Conservation (phyloP, 2,797 vertebrate genomes). For the Acrossocheilus wenchowensis region DNA sequence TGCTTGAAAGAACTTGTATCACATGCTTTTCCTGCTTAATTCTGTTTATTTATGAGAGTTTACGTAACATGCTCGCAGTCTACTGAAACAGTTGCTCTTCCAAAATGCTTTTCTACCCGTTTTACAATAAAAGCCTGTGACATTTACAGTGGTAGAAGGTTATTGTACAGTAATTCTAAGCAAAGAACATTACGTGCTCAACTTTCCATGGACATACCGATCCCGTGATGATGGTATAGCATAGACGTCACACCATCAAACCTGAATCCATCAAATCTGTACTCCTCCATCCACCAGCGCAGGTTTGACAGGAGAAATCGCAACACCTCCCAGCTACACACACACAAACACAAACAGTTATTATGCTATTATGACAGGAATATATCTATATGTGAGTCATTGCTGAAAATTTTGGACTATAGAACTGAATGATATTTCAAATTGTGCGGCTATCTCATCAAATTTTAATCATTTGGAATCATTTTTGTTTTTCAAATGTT, state of each 20-base stretch:
- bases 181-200: not conserved
- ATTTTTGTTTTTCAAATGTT: not conserved
- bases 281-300: constrained; percentile 98
- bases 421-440: not conserved
- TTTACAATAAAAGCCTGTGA: constrained; percentile 5
- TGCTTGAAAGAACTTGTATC: constrained; percentile 47
- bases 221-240: constrained; percentile 96
- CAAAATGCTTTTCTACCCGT: not conserved
- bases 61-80: constrained; percentile 3
- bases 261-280: constrained; percentile 93
- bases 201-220: constrained; percentile 75
- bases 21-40: constrained; percentile 26
- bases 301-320: constrained; percentile 95
- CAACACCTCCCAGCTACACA: constrained; percentile 94
- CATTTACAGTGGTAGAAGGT: constrained; percentile 3
- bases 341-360: constrained; percentile 6
- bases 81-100: not conserved
- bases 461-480: not conserved
- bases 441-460: not conserved
- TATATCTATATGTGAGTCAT: not conserved
- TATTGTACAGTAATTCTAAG: not conserved
- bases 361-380: not conserved
- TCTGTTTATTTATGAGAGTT: constrained; percentile 30
- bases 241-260: constrained; percentile 97
- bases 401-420: not conserved